Conservation (phyloP, 2,888 invertebrate genomes). For the Plagodis pulveraria region DNA sequence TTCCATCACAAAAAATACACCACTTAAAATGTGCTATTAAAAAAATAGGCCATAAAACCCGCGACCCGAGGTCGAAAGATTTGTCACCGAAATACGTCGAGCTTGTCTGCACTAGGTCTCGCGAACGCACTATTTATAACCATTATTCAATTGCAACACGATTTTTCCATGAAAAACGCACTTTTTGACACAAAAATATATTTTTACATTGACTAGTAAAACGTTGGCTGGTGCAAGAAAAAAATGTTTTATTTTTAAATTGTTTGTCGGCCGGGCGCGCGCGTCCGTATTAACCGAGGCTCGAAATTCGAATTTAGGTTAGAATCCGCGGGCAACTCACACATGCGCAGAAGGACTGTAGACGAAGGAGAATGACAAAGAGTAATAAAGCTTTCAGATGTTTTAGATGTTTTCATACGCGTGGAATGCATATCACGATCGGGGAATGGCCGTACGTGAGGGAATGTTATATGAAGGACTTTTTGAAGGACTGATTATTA, state of each 20-base stretch:
- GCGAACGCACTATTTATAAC: slow-evolving; percentile 62
- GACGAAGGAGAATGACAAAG: slow-evolving; percentile 57
- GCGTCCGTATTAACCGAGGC: slow-evolving; percentile 69
- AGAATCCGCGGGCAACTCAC: slow-evolving; percentile 72
- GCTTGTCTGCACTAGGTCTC: slow-evolving; percentile 49
- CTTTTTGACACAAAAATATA: slow-evolving; percentile 36
- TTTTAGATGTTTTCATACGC: slow-evolving; percentile 1
- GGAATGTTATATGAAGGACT: slow-evolving; percentile 8
- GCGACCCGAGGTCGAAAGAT: slow-evolving; percentile 48
- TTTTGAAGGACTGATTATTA: slow-evolving; percentile 3
- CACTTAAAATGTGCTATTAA: slow-evolving; percentile 39
- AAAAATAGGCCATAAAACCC: slow-evolving; percentile 38
- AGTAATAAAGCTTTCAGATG: slow-evolving; percentile 36
- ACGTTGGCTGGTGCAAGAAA: slow-evolving; percentile 41
- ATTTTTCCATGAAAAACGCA: slow-evolving; percentile 29
- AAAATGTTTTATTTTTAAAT: slow-evolving; percentile 72
- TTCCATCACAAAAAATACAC: slow-evolving; percentile 53
- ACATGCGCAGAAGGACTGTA: slow-evolving; percentile 42
- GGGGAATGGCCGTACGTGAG: slow-evolving; percentile 7
- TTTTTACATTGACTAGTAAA: slow-evolving; percentile 13
- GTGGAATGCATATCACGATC: slow-evolving; percentile 1
- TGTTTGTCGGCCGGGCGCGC: slow-evolving; percentile 69
- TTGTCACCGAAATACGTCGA: slow-evolving; percentile 67
- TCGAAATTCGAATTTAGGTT: slow-evolving; percentile 82
- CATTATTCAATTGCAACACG: slow-evolving; percentile 49